Percentiles rank a stretch among this genome's conserved stretches.
Evolutionary conservation across 2,113 vertebrate species (phyloP).

Genomic region (Ctenodactylus gundi): DNA sequence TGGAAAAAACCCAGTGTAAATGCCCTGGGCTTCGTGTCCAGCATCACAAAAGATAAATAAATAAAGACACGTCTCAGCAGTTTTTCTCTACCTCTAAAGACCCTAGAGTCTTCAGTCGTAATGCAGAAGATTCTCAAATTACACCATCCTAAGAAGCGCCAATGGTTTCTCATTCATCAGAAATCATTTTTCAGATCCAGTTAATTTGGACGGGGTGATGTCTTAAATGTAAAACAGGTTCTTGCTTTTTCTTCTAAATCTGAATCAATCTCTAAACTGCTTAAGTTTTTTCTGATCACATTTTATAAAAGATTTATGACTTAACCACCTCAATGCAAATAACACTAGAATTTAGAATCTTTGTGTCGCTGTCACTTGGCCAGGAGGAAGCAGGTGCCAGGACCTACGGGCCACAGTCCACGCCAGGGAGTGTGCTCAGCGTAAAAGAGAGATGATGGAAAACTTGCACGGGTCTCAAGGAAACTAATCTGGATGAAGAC

Average conservation of each 20-base stretch:
- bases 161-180: not conserved
- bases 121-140: not conserved
- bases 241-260: conserved; percentile 17
- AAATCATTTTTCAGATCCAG: conserved; percentile 38
- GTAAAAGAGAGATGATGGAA: not conserved
- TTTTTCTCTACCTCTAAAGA: not conserved
- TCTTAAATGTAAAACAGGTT: not conserved
- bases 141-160: not conserved
- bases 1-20: no score
- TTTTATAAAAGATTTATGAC: conserved; percentile 2
- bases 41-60: no score
- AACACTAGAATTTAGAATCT: not conserved
- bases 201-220: no score
- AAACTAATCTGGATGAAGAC: not conserved
- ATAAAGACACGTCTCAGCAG: not conserved
- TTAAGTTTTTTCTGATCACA: not conserved
- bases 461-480: not conserved
- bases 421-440: not conserved
- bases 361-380: not conserved
- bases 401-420: not conserved
- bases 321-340: not conserved
- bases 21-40: no score
- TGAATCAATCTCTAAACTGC: not conserved
- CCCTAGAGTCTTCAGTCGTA: not conserved
- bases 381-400: no score